phyloP scores from a whole-genome alignment of 2,113 vertebrate genomes.

The Ictalurus punctatus region DNA sequence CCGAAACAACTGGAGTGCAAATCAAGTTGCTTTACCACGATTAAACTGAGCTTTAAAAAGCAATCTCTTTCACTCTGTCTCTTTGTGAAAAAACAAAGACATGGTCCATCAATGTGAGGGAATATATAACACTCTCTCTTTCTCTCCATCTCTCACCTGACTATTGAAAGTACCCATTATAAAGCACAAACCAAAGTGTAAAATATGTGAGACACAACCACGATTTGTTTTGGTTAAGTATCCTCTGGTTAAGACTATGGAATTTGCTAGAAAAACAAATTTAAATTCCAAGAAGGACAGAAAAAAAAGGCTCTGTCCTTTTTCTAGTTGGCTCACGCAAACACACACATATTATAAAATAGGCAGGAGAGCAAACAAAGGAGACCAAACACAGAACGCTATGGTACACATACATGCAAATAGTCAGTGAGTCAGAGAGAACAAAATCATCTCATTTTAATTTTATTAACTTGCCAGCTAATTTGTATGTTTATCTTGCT shows the following conservation, averaged over 20 bases:
- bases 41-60: background rate
- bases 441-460: background rate
- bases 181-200: constrained; percentile 10
- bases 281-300: constrained; percentile 23
- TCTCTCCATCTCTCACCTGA: constrained; percentile 9
- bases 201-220: constrained; percentile 19
- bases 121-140: background rate
- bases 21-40: background rate
- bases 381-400: background rate
- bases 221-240: constrained; percentile 48
- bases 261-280: constrained; percentile 52
- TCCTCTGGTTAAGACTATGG: constrained; percentile 36
- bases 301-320: background rate
- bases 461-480: background rate
- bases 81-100: background rate
- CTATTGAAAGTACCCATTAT: constrained; percentile 41
- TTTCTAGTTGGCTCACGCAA: background rate
- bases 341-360: background rate
- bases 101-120: background rate
- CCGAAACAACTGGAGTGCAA: background rate
- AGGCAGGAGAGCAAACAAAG: background rate
- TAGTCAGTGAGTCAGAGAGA: too few species aligned
- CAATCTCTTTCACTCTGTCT: background rate
- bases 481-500: background rate
- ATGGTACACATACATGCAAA: background rate